Conservation (phyloP, 2,797 vertebrate genomes). For the Danio jaintianensis region DNA sequence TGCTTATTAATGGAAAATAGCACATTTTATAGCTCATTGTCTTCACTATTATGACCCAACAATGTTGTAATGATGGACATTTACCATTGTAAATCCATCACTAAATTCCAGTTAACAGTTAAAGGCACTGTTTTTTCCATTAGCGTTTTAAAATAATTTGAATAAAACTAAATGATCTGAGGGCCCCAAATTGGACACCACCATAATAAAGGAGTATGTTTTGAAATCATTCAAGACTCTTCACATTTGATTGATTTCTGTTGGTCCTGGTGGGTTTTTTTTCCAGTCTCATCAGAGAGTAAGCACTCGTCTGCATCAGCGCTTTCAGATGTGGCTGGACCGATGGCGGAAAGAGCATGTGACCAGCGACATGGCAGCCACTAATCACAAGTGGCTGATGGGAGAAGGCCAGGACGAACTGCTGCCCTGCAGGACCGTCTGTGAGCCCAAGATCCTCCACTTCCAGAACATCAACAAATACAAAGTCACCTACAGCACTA, state of each 20-base stretch:
- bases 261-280: slow-evolving; percentile 3
- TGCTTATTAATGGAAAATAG: too few species aligned
- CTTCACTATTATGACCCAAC: too few species aligned
- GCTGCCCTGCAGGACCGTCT: slow-evolving; percentile 90
- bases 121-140: too few species aligned
- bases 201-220: neutral
- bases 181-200: too few species aligned
- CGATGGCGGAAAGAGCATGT: slow-evolving; percentile 93
- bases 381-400: slow-evolving; percentile 92
- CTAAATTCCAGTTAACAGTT: too few species aligned
- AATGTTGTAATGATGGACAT: too few species aligned
- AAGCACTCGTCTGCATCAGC: slow-evolving; percentile 91
- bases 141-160: too few species aligned
- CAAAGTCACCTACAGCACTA: slow-evolving; percentile 90
- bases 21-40: too few species aligned
- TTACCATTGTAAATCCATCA: too few species aligned
- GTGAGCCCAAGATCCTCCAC: slow-evolving; percentile 89
- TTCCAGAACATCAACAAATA: slow-evolving; percentile 97
- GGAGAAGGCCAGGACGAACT: slow-evolving; percentile 89
- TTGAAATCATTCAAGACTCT: neutral
- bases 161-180: too few species aligned
- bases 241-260: neutral
- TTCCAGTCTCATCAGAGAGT: slow-evolving; percentile 93
- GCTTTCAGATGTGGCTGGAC: slow-evolving; percentile 93
- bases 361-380: slow-evolving; percentile 87